Evolutionary conservation across 2,797 vertebrate species (phyloP).

Genomic region (Pteropus rufus): DNA sequence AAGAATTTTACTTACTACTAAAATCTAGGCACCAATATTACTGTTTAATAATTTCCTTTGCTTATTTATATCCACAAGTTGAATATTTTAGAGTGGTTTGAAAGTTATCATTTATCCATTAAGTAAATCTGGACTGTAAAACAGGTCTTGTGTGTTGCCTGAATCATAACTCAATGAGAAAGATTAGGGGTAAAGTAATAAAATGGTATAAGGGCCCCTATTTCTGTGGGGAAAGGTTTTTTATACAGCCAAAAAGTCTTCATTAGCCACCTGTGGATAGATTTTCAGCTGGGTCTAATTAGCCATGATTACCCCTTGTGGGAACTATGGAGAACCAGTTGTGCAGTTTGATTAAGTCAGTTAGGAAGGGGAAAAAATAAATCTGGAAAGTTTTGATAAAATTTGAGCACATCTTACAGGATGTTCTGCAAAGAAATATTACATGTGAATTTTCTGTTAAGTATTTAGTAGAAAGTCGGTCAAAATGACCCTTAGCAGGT

Average conservation of each 20-base stretch:
- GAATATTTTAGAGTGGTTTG: slow-evolving; percentile 20
- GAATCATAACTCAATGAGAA: background rate
- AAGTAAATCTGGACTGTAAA: slow-evolving; percentile 1
- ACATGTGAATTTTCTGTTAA: background rate
- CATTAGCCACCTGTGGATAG: background rate
- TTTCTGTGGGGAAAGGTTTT: background rate
- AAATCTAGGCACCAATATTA: background rate
- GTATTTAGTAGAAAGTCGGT: background rate
- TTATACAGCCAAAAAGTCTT: background rate
- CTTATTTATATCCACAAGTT: slow-evolving; percentile 4
- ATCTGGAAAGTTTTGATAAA: slow-evolving; percentile 16
- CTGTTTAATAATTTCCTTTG: slow-evolving; percentile 1
- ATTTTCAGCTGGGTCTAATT: slow-evolving; percentile 39
- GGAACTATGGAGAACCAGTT: background rate
- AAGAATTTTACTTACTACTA: background rate
- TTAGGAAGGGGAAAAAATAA: background rate
- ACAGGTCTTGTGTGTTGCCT: background rate
- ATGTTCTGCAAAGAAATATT: background rate
- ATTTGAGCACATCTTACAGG: slow-evolving; percentile 11
- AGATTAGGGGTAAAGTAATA: background rate
- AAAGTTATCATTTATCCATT: background rate
- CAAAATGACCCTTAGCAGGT: background rate
- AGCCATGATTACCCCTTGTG: background rate
- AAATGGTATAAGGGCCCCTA: background rate
- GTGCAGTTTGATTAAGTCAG: background rate